phyloP scores from a whole-genome alignment of 2,113 vertebrate genomes.

The Sinocyclocheilus anshuiensis region DNA sequence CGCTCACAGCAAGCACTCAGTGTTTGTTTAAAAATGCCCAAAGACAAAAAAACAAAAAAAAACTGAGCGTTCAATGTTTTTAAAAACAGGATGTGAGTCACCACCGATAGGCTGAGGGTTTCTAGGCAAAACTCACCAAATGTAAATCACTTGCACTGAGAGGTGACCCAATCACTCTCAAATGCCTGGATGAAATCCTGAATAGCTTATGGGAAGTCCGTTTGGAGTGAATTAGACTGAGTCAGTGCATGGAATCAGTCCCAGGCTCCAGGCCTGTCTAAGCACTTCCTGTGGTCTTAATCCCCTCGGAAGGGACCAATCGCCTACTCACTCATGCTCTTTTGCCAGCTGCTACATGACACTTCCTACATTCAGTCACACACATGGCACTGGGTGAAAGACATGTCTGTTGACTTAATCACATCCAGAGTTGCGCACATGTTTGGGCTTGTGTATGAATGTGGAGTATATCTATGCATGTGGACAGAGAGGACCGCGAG shows the following conservation, averaged over 20 bases:
- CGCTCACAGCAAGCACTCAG: background rate
- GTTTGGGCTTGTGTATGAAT: slow-evolving; percentile 5
- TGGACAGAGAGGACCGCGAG: background rate
- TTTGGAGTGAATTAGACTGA: slow-evolving; percentile 23
- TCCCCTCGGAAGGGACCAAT: slow-evolving; percentile 1
- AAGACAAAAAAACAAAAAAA: background rate
- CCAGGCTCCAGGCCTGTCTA: slow-evolving; percentile 12
- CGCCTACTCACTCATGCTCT: slow-evolving; percentile 17
- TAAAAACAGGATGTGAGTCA: slow-evolving; percentile 34
- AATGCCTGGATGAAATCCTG: slow-evolving; percentile 21
- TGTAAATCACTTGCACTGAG: slow-evolving; percentile 1
- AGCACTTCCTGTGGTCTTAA: slow-evolving; percentile 41
- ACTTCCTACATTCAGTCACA: slow-evolving; percentile 18
- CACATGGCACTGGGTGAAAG: slow-evolving; percentile 18
- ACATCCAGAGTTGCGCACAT: background rate
- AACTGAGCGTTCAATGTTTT: background rate
- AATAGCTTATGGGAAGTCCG: slow-evolving; percentile 22
- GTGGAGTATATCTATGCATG: background rate
- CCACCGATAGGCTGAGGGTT: background rate
- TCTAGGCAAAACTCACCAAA: slow-evolving; percentile 22
- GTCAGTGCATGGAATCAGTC: slow-evolving; percentile 23
- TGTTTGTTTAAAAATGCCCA: slow-evolving; percentile 21
- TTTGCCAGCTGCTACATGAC: slow-evolving; percentile 35
- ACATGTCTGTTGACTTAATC: slow-evolving; percentile 14
- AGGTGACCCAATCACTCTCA: background rate